These are phyloP conservation scores for Ursus arctos DNA, from an alignment of 2,113 vertebrate genomes.

Conservation along the genomic window DNA sequence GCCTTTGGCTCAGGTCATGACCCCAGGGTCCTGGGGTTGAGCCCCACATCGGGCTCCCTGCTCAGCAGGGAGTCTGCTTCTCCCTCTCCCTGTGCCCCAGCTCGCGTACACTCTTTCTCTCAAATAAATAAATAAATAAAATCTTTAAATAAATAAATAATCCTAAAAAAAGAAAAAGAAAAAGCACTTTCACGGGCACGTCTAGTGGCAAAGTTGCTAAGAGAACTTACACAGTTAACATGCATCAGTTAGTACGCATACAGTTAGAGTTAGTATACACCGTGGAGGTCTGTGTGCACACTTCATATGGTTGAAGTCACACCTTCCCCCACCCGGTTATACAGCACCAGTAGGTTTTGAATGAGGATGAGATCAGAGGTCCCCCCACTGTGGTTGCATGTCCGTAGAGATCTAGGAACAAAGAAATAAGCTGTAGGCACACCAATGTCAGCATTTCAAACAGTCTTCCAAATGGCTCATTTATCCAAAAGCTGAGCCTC, in stretches of 20 bases:
- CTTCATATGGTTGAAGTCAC: not conserved
- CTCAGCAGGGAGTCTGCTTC: not conserved
- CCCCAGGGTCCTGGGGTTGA: not conserved
- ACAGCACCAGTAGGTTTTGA: not conserved
- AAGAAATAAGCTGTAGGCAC: not conserved
- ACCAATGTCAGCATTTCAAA: not conserved
- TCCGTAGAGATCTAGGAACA: not conserved
- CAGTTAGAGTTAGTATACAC: no score
- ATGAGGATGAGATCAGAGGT: not conserved
- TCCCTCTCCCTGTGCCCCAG: not conserved
- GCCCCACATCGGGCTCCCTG: not conserved
- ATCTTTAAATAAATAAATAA: not conserved
- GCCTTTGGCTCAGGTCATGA: not conserved
- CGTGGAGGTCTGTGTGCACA: not conserved
- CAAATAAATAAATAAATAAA: not conserved
- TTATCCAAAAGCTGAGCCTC: constrained; percentile 14
- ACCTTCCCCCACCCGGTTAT: not conserved
- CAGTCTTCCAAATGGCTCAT: constrained; percentile 16
- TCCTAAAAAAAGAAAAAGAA: not conserved
- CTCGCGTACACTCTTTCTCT: not conserved
- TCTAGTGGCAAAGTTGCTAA: not conserved
- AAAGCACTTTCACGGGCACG: not conserved
- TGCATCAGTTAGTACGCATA: no score
- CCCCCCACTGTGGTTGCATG: not conserved
- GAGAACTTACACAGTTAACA: not conserved